Percentiles rank a stretch among this genome's conserved stretches.
Evolutionary conservation across 2,888 invertebrate genomes (phyloP).

Genomic region (Clivina fossor): DNA sequence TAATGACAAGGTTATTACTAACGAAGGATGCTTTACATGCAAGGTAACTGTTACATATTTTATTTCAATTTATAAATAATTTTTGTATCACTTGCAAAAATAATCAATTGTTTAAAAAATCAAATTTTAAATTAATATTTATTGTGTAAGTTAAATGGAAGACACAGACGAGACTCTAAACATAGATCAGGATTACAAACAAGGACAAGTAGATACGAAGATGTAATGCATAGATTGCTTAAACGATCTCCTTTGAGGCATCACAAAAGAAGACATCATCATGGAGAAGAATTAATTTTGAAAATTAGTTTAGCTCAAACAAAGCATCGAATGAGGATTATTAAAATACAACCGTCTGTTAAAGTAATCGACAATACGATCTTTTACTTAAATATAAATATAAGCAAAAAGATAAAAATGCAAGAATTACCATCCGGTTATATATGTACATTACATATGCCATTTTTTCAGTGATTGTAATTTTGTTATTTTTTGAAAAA

Average conservation of each 20-base stretch:
- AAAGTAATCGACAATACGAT: too few relatives aligned
- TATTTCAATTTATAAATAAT: too few relatives aligned
- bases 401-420: too few relatives aligned
- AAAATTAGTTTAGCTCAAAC: slow-evolving; percentile 61
- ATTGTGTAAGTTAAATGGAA: slow-evolving; percentile 52
- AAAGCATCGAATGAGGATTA: slow-evolving; percentile 62
- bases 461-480: too few relatives aligned
- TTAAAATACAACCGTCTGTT: slow-evolving; percentile 67
- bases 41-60: slow-evolving; percentile 63
- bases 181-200: slow-evolving; percentile 39
- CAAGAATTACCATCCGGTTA: too few relatives aligned
- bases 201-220: slow-evolving; percentile 39
- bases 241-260: slow-evolving; percentile 38
- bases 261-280: slow-evolving; percentile 54
- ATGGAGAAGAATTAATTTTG: slow-evolving; percentile 57
- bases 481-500: too few relatives aligned
- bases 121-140: neutral
- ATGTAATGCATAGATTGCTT: slow-evolving; percentile 37
- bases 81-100: too few relatives aligned
- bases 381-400: too few relatives aligned
- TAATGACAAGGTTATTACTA: slow-evolving; percentile 73
- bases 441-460: too few relatives aligned
- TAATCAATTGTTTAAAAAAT: too few relatives aligned
- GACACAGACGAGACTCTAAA: slow-evolving; percentile 52
- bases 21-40: slow-evolving; percentile 87